Conservation (phyloP, 2,797 vertebrate species). For the Arctocebus calabarensis region DNA sequence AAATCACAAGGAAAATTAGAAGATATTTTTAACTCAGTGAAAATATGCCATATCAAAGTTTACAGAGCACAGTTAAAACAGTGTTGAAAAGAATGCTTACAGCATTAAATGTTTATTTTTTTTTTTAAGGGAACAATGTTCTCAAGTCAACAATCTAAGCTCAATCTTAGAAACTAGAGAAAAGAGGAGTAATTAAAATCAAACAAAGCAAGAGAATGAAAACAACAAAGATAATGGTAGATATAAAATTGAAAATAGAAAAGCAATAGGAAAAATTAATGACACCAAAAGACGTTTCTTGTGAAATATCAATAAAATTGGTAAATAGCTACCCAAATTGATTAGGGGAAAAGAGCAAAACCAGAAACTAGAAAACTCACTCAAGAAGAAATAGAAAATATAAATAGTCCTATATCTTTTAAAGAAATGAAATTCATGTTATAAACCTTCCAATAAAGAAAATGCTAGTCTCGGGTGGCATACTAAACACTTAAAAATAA, state of each 20-base stretch:
- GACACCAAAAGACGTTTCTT: neutral
- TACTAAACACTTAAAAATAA: neutral
- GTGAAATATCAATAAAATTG: neutral
- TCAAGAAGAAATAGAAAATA: neutral
- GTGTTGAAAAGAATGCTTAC: neutral
- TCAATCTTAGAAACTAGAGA: neutral
- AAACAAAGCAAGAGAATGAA: neutral
- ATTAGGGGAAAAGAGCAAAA: neutral
- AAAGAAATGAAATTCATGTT: neutral
- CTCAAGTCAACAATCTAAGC: neutral
- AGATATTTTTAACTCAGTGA: neutral
- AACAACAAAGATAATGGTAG: slow-evolving; percentile 10
- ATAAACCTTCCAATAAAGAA: neutral
- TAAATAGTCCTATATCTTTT: neutral
- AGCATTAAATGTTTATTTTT: neutral
- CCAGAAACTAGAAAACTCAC: neutral
- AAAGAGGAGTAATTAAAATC: neutral
- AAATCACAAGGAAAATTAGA: neutral
- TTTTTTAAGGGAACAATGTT: neutral
- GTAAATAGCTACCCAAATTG: neutral
- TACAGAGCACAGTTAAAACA: neutral
- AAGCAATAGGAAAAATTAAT: neutral
- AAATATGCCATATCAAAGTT: neutral
- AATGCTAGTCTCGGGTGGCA: neutral
- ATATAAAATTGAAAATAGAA: neutral